These are phyloP conservation scores for Sycophila sp. DNA, from an alignment of 1,140 invertebrate species.

Conservation along the genomic window DNA sequence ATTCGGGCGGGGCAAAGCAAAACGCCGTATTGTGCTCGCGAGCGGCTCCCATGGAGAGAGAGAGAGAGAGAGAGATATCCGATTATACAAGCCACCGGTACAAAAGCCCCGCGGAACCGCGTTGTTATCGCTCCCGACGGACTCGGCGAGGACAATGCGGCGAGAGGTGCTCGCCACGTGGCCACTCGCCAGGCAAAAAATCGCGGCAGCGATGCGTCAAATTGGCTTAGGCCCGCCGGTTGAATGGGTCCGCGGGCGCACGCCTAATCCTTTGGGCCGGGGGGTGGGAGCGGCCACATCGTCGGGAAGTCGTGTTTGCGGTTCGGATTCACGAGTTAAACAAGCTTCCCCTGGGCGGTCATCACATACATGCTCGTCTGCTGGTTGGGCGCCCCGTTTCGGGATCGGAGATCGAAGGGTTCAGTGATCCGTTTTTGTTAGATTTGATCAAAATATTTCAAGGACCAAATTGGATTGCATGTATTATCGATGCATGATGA, in stretches of 20 bases:
- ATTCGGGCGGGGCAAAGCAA: too few relatives aligned
- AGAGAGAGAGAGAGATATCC: too few relatives aligned
- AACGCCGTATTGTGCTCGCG: too few relatives aligned
- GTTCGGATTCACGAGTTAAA: constrained; percentile 12
- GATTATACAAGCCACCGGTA: not conserved
- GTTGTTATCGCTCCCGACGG: not conserved
- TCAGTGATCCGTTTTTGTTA: too few relatives aligned
- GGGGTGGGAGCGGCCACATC: not conserved
- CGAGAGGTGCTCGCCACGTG: not conserved
- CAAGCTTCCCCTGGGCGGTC: not conserved
- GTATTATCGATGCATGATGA: too few relatives aligned
- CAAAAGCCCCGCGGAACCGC: not conserved
- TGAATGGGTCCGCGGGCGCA: not conserved
- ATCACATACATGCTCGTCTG: too few relatives aligned
- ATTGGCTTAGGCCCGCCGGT: constrained; percentile 45
- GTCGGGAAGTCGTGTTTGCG: constrained; percentile 16
- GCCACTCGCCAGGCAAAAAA: constrained; percentile 18
- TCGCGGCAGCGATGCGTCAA: constrained; percentile 42
- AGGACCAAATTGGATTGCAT: too few relatives aligned
- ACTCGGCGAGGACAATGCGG: too few relatives aligned
- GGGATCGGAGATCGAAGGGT: too few relatives aligned
- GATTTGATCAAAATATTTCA: too few relatives aligned
- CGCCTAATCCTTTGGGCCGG: not conserved
- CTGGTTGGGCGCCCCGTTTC: too few relatives aligned
- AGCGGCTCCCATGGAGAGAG: too few relatives aligned